Conservation (phyloP, 2,888 invertebrate genomes). For the Drosophila longiperda region DNA sequence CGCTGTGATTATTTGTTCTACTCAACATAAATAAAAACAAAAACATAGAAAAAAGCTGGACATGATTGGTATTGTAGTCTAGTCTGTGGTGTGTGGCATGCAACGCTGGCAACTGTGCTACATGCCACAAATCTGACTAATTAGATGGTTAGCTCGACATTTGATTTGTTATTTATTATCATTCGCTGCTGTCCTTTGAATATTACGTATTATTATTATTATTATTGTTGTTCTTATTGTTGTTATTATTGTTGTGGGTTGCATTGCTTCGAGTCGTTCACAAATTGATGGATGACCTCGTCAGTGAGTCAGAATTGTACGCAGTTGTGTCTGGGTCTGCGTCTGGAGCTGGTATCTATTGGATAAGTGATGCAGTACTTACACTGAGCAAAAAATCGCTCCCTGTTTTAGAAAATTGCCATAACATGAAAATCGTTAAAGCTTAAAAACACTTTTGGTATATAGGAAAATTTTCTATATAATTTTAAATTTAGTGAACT, state of each 20-base stretch:
- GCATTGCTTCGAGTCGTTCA: constrained; percentile 24
- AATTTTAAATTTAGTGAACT: not conserved
- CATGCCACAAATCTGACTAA: constrained; percentile 61
- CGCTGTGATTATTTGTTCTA: constrained; percentile 75
- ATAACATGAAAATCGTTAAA: not conserved
- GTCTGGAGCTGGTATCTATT: constrained; percentile 46
- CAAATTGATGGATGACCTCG: constrained; percentile 75
- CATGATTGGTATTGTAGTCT: constrained; percentile 15
- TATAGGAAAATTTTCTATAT: not conserved
- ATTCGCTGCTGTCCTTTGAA: constrained; percentile 16
- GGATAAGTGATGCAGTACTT: constrained; percentile 52
- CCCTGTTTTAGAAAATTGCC: not conserved
- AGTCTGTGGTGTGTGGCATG: constrained; percentile 12
- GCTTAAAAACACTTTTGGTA: not conserved
- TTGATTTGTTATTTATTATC: constrained; percentile 68
- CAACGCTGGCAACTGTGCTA: constrained; percentile 21
- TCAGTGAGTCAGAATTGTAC: constrained; percentile 35
- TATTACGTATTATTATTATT: constrained; percentile 29
- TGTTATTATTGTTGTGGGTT: constrained; percentile 21
- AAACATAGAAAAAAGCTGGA: constrained; percentile 16
- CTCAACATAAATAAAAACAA: constrained; percentile 65
- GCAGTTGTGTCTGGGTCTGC: constrained; percentile 15
- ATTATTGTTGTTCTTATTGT: constrained; percentile 22
- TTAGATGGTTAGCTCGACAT: constrained; percentile 59
- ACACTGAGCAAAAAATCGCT: not conserved